A percentile compares a stretch with the other conserved stretches of the same genome.
Conservation (phyloP, 2,888 invertebrate genomes). For the Oithona nana region DNA sequence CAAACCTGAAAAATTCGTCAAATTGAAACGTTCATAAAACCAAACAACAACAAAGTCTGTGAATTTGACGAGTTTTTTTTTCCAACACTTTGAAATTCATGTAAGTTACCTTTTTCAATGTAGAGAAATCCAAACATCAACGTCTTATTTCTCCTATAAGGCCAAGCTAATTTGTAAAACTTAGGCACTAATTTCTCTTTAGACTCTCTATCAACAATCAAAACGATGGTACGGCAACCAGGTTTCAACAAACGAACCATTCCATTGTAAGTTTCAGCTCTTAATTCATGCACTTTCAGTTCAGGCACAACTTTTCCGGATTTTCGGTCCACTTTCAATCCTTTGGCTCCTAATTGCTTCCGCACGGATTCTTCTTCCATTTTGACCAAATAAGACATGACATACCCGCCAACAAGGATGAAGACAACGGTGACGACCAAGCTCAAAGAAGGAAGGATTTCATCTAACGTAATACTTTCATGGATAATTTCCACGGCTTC, state of each 20-base stretch:
- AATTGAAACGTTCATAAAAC: too few species aligned
- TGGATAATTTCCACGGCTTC: constrained; percentile 49
- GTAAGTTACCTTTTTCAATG: constrained; percentile 52
- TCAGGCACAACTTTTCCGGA: constrained; percentile 35
- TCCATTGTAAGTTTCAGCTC: constrained; percentile 87
- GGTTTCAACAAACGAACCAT: constrained; percentile 78
- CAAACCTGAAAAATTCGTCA: constrained; percentile 36
- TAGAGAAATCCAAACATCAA: constrained; percentile 82
- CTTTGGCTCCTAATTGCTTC: constrained; percentile 22
- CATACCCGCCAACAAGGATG: constrained; percentile 56
- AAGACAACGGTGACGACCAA: constrained; percentile 55
- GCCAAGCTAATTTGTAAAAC: constrained; percentile 85
- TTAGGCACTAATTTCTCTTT: constrained; percentile 62
- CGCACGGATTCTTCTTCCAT: constrained; percentile 37
- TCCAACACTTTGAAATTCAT: background rate
- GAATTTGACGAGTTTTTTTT: too few species aligned
- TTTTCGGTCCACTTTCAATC: constrained; percentile 14
- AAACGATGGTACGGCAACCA: constrained; percentile 76
- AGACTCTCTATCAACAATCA: constrained; percentile 72
- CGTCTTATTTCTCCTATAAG: constrained; percentile 89
- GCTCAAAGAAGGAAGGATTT: constrained; percentile 55
- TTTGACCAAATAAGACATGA: constrained; percentile 61
- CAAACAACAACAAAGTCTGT: background rate
- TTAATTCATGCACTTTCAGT: constrained; percentile 66
- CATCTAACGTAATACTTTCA: constrained; percentile 51